These are phyloP conservation scores for Nephila pilipes DNA, from an alignment of 1,140 invertebrate species.

Conservation along the genomic window DNA sequence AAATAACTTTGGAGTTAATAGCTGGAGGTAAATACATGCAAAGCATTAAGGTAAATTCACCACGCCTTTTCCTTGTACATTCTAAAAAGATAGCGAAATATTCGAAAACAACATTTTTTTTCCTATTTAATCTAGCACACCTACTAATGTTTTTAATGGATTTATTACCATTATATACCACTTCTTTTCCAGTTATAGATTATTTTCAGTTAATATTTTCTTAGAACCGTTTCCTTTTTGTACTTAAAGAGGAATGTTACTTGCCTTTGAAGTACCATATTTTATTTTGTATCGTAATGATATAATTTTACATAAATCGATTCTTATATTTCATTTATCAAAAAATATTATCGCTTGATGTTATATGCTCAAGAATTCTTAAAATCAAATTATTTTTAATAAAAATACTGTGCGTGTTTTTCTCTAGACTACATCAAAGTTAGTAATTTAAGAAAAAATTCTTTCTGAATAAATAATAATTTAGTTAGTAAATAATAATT, in stretches of 20 bases:
- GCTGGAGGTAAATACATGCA: background rate
- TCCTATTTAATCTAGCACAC: background rate
- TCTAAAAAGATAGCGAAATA: background rate
- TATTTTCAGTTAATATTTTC: background rate
- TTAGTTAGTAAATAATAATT: too few species aligned
- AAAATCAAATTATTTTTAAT: too few species aligned
- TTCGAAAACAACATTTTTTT: background rate
- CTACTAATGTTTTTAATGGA: background rate
- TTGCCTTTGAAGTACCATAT: background rate
- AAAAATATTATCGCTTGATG: background rate
- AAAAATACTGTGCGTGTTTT: too few species aligned
- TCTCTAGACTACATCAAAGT: too few species aligned
- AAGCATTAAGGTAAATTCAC: background rate
- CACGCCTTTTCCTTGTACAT: constrained; percentile 35
- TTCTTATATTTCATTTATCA: background rate
- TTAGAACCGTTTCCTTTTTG: background rate
- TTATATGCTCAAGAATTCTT: too few species aligned
- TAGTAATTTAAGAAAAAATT: too few species aligned
- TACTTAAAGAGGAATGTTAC: background rate
- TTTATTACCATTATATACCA: background rate
- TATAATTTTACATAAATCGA: constrained; percentile 27
- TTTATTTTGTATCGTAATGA: constrained; percentile 2
- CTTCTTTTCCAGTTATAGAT: background rate
- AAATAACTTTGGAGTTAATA: constrained; percentile 5
- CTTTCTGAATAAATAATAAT: too few species aligned